Evolutionary conservation across 2,113 vertebrate species (phyloP), one percentile per base, ranked within the genome.

Genomic region (Cygnus atratus): DNA sequence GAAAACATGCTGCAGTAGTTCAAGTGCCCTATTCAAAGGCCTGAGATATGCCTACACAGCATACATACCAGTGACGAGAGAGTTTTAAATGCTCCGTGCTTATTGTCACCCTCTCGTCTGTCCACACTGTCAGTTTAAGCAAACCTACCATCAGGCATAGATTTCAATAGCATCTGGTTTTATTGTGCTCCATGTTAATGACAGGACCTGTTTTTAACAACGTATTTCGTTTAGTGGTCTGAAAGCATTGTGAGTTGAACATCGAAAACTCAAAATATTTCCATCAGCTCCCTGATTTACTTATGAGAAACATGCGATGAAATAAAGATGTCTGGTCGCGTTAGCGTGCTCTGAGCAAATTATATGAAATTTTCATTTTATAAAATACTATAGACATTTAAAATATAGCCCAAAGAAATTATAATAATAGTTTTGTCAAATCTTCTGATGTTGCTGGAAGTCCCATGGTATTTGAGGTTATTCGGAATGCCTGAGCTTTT

Each of bases 11-110:
- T 54, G 81, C 62, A 33, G 31, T 37, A 35, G 14, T 70, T 93
- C 54, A 28, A 46, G 12, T 17, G 62, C 3, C 28, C 48, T 17
- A 0, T 46, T 59, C 35, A 67, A 55, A 0, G 0, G 61, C 28
- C 52, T 67, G 2, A 15, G 68, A 67, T 54, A 20, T 4, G 11
- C 15, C 58, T 66, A 12, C 54, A 67, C 68, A 59, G 33, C 63
- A 55, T 31, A 52, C 8, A 41, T 15, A 43, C 50, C 11, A 11
- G 33, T 17, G 19, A 1, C 1, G 0, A 54, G 25, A 71, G 55
- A 31, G 59, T 62, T 85, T 71, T 33, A 46, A 63, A 39, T 6
- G 14, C 6, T 43, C 66, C 44, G 7, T 3, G 1, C 37, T 46
- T 24, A 16, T 19, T 62, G 75, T 37, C 70, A 77, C 68, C 31